Percentiles rank a stretch among this genome's conserved stretches.
Conservation (phyloP, 2,797 vertebrate species). For the Oreochromis grahami region DNA sequence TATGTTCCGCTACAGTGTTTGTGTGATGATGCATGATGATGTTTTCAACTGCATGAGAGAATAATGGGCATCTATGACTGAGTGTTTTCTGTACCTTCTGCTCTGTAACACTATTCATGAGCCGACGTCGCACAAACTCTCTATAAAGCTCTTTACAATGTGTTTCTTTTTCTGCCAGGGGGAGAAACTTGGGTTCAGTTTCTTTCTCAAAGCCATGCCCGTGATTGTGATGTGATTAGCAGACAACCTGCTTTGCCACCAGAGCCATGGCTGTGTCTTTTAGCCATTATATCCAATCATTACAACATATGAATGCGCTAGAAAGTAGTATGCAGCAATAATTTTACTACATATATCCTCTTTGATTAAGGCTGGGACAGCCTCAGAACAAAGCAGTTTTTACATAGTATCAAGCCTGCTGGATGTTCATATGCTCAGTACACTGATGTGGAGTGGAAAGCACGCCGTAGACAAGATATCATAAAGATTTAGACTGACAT, state of each 20-base stretch:
- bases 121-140: not conserved
- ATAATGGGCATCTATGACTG: constrained; percentile 32
- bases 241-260: not conserved
- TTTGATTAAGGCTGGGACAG: not conserved
- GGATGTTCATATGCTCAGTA: not conserved
- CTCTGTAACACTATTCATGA: not conserved
- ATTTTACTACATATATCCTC: not conserved
- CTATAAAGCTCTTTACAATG: not conserved
- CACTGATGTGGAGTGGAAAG: rapidly evolving
- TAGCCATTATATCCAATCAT: not conserved
- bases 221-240: not conserved
- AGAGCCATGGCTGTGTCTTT: not conserved
- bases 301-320: not conserved
- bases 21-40: constrained; percentile 52
- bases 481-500: not conserved
- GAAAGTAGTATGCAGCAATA: rapidly evolving
- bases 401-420: not conserved
- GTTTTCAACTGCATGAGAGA: constrained; percentile 36
- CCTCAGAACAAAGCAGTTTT: not conserved
- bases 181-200: not conserved
- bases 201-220: not conserved
- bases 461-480: not conserved
- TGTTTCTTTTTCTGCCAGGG: not conserved
- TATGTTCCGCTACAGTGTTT: not conserved
- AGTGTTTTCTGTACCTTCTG: not conserved